Evolutionary conservation across 2,113 vertebrate genomes (phyloP).

Genomic region (Phycodurus eques): DNA sequence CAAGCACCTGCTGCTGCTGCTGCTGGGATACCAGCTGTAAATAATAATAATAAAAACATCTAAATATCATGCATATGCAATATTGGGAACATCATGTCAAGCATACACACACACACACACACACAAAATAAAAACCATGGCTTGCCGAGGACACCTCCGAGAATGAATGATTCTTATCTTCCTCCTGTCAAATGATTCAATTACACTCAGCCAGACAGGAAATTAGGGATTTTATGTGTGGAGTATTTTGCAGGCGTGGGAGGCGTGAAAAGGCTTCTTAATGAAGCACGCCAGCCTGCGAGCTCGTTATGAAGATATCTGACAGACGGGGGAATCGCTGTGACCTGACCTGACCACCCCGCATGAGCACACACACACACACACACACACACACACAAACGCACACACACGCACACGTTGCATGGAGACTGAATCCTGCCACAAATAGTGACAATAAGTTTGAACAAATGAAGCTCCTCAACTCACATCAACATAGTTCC

Average conservation of each 20-base stretch:
- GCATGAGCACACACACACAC: background rate
- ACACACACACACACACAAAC: background rate
- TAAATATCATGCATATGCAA: background rate
- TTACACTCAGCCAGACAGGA: slow-evolving; percentile 71
- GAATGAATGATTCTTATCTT: slow-evolving; percentile 52
- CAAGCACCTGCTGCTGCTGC: slow-evolving; percentile 1
- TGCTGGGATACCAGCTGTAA: background rate
- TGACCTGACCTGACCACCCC: slow-evolving; percentile 25
- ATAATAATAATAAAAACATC: background rate
- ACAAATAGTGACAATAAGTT: background rate
- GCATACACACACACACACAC: background rate
- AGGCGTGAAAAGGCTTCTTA: slow-evolving; percentile 58
- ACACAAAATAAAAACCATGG: slow-evolving; percentile 3
- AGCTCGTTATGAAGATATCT: slow-evolving; percentile 61
- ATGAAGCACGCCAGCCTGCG: slow-evolving; percentile 53
- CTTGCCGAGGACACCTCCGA: slow-evolving; percentile 26
- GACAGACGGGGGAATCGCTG: slow-evolving; percentile 34
- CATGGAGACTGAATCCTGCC: too few species aligned
- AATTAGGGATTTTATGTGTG: slow-evolving; percentile 71
- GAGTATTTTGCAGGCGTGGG: slow-evolving; percentile 57
- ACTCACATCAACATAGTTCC: too few species aligned
- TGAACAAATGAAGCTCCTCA: too few species aligned
- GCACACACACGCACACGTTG: too few species aligned
- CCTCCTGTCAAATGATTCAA: slow-evolving; percentile 68
- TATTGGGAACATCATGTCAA: background rate